Percentiles rank a stretch among this genome's conserved stretches.
phyloP scores from a whole-genome alignment of 2,797 vertebrate genomes.

The Tapirus indicus region DNA sequence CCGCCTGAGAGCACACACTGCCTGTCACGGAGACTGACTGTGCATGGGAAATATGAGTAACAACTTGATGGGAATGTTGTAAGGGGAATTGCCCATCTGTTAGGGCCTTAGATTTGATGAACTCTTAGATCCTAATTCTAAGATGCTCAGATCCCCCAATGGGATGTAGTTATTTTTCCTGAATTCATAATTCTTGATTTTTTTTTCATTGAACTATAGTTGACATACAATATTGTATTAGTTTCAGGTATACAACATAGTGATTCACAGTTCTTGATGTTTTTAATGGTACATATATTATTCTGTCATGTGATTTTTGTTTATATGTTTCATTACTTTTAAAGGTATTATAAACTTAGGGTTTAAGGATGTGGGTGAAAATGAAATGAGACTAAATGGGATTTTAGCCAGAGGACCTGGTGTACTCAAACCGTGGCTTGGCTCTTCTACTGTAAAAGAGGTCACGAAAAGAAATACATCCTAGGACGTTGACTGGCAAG shows the following conservation, averaged over 20 bases:
- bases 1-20: background rate
- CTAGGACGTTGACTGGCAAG: background rate
- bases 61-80: background rate
- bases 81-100: background rate
- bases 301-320: conserved; percentile 47
- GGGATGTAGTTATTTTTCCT: background rate
- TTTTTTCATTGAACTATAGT: too few relatives aligned
- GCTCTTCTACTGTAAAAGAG: background rate
- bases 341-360: background rate
- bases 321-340: background rate
- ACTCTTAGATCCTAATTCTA: background rate
- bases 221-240: too few relatives aligned
- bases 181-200: background rate
- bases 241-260: too few relatives aligned
- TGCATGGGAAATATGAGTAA: background rate
- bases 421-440: background rate
- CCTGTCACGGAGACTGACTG: background rate
- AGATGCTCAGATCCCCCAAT: background rate
- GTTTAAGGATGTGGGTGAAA: background rate
- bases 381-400: background rate
- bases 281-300: background rate
- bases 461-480: background rate
- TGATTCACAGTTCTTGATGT: background rate
- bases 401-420: background rate
- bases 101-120: background rate